Conservation (phyloP, 2,888 invertebrate species). For the Chrysolina americana region DNA sequence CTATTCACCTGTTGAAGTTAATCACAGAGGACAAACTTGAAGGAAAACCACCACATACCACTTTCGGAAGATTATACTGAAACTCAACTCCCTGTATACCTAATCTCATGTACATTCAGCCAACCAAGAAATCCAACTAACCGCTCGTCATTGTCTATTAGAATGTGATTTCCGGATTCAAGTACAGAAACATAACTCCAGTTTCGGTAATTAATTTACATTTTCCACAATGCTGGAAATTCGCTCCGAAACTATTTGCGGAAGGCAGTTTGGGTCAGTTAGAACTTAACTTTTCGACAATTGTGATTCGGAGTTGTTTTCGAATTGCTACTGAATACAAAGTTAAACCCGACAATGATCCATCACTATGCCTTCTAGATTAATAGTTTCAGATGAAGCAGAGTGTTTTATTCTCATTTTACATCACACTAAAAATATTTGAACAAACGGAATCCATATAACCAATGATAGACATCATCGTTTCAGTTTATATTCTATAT, state of each 20-base stretch:
- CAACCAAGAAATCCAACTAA: conserved; percentile 40
- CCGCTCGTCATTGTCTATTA: conserved; percentile 40
- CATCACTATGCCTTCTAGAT: too few relatives aligned
- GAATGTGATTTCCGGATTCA: conserved; percentile 42
- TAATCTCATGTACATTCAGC: conserved; percentile 34
- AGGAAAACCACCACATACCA: too few relatives aligned
- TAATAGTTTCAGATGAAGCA: too few relatives aligned
- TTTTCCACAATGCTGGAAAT: conserved; percentile 49
- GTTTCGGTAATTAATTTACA: conserved; percentile 50
- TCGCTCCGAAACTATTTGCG: conserved; percentile 48
- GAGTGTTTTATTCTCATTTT: too few relatives aligned
- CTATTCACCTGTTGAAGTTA: not conserved
- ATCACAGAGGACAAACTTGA: not conserved
- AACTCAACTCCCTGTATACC: conserved; percentile 20
- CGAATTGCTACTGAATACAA: not conserved
- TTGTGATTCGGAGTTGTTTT: conserved; percentile 45
- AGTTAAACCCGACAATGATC: not conserved
- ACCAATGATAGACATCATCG: too few relatives aligned
- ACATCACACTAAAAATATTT: too few relatives aligned
- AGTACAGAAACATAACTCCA: conserved; percentile 42
- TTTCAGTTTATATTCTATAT: too few relatives aligned
- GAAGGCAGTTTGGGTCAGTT: conserved; percentile 51
- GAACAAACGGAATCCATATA: too few relatives aligned
- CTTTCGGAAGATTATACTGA: not conserved
- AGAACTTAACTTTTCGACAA: conserved; percentile 47